phyloP scores from a whole-genome alignment of 2,888 invertebrate genomes.

The Calameuta filiformis region DNA sequence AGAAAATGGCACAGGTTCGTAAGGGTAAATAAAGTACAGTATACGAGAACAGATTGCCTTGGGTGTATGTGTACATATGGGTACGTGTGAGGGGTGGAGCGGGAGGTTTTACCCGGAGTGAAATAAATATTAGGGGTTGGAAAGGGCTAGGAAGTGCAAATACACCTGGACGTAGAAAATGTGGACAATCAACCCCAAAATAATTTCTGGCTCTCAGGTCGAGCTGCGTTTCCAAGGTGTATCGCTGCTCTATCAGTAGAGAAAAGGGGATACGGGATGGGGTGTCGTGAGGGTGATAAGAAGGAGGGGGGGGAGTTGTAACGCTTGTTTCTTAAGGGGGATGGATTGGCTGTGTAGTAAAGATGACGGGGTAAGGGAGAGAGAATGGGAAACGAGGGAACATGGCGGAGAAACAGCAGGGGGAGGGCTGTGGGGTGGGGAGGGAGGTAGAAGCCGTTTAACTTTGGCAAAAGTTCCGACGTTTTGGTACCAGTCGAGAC shows the following conservation, averaged over 20 bases:
- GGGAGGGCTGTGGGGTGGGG: too few relatives aligned
- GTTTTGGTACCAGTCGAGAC: not conserved
- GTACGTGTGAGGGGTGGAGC: too few relatives aligned
- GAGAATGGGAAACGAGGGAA: not conserved
- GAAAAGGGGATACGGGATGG: not conserved
- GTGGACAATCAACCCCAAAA: not conserved
- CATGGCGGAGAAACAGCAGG: too few relatives aligned
- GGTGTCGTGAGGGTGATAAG: not conserved
- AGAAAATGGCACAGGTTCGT: not conserved
- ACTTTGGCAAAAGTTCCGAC: not conserved
- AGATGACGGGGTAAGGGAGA: not conserved
- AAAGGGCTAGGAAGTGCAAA: not conserved
- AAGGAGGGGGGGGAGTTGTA: not conserved
- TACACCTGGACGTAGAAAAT: not conserved
- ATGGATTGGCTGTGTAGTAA: not conserved
- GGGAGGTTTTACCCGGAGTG: too few relatives aligned
- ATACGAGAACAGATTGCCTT: not conserved
- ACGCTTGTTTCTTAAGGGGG: not conserved
- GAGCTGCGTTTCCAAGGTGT: not conserved
- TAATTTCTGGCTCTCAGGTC: not conserved
- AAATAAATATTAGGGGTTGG: not conserved
- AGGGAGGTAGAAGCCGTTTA: not conserved
- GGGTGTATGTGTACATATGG: not conserved
- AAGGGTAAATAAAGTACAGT: not conserved
- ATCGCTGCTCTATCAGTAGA: not conserved